These are phyloP conservation scores for Stenoptilia bipunctidactyla DNA, from an alignment of 2,888 invertebrate species.

Conservation along the genomic window DNA sequence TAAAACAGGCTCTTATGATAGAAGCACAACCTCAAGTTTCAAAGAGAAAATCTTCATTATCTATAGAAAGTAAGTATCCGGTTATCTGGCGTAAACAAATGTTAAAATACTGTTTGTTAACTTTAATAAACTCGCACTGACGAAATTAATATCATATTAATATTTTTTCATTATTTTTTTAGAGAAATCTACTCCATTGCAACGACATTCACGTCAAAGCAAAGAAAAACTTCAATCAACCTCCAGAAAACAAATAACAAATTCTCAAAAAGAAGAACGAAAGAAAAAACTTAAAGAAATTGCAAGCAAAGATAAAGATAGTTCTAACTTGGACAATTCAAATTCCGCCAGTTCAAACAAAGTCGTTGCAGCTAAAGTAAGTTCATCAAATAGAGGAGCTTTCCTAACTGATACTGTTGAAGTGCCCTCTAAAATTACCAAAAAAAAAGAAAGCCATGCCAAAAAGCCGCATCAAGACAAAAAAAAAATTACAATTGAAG, in stretches of 20 bases:
- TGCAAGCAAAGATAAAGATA: conserved; percentile 40
- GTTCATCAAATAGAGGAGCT: conserved; percentile 65
- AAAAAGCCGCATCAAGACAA: conserved; percentile 15
- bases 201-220: conserved; percentile 20
- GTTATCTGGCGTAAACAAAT: no score
- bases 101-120: no score
- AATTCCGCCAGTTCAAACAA: conserved; percentile 23
- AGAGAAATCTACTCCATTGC: conserved; percentile 27
- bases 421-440: conserved; percentile 29
- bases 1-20: conserved; percentile 38
- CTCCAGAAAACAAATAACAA: conserved; percentile 28
- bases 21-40: conserved; percentile 27
- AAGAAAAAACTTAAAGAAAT: conserved; percentile 64
- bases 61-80: conserved; percentile 30
- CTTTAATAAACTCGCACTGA: no score
- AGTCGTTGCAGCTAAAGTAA: conserved; percentile 52
- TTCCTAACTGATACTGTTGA: conserved; percentile 51
- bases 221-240: conserved; percentile 22
- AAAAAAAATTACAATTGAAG: conserved; percentile 9
- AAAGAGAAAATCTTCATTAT: conserved; percentile 20
- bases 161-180: no score
- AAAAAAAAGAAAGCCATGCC: conserved; percentile 27
- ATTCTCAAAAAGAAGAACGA: conserved; percentile 51
- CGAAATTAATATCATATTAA: no score
- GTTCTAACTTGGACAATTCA: conserved; percentile 18